A percentile compares a stretch with the other conserved stretches of the same genome.
These are phyloP conservation scores for Amblyraja radiata DNA, from an alignment of 2,797 vertebrate genomes.

Conservation along the genomic window DNA sequence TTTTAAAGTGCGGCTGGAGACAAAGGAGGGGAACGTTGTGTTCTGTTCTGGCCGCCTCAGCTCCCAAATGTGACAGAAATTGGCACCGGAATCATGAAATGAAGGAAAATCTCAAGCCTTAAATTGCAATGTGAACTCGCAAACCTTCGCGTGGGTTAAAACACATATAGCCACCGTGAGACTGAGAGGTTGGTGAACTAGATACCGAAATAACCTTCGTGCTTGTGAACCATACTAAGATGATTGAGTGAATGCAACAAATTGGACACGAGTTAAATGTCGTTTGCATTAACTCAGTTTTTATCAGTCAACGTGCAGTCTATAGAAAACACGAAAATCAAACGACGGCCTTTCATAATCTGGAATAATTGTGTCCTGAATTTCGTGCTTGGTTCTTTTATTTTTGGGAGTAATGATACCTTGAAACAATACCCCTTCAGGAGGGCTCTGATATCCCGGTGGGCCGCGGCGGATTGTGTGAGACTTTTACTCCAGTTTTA, in stretches of 20 bases:
- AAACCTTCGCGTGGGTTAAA: background rate
- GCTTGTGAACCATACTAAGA: no score
- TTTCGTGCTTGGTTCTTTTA: background rate
- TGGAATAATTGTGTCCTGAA: background rate
- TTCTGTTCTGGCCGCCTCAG: background rate
- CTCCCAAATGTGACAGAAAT: background rate
- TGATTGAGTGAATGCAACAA: background rate
- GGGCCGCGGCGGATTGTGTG: background rate
- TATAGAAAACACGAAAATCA: background rate
- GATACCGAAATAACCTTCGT: background rate
- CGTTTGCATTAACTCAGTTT: background rate
- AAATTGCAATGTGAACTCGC: no score
- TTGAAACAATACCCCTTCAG: conserved; percentile 41
- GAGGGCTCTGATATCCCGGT: conserved; percentile 3
- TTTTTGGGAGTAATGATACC: conserved; percentile 37
- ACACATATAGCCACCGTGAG: background rate
- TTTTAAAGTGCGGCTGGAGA: background rate
- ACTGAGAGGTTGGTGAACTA: background rate
- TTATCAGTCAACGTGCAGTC: background rate
- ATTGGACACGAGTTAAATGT: background rate
- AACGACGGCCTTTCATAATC: background rate
- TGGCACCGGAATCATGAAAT: background rate
- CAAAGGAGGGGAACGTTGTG: background rate
- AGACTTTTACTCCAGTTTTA: conserved; percentile 17
- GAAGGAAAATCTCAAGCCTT: background rate